Conservation (phyloP, 1,140 invertebrate species). For the Drosophila cardini region DNA sequence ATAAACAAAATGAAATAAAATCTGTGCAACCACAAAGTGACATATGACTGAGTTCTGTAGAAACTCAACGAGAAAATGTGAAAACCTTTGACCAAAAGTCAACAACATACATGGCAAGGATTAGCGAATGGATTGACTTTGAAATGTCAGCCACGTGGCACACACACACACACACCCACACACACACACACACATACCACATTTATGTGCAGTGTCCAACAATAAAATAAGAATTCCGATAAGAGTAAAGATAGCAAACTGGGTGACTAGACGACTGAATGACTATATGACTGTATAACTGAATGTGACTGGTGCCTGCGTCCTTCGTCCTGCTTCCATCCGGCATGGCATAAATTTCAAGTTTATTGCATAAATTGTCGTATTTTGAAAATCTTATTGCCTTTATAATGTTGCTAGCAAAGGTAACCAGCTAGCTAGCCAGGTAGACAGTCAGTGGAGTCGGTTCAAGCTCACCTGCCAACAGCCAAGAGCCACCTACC, state of each 20-base stretch:
- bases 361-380: conserved; percentile 84
- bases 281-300: conserved; percentile 7
- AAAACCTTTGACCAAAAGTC: conserved; percentile 59
- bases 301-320: conserved; percentile 34
- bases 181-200: conserved; percentile 32
- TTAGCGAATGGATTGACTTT: conserved; percentile 79
- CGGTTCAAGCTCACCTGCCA: not conserved
- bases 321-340: conserved; percentile 27
- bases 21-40: conserved; percentile 18
- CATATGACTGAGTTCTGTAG: conserved; percentile 27
- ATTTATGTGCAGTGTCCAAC: conserved; percentile 53
- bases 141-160: conserved; percentile 62
- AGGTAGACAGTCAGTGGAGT: conserved; percentile 20
- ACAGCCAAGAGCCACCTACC: too few relatives aligned
- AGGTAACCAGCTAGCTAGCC: conserved; percentile 25
- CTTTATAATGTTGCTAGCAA: conserved; percentile 73
- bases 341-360: conserved; percentile 80
- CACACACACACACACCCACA: conserved; percentile 32
- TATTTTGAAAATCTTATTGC: conserved; percentile 84
- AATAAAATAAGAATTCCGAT: conserved; percentile 60
- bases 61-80: conserved; percentile 4
- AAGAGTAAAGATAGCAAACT: conserved; percentile 21
- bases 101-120: conserved; percentile 67
- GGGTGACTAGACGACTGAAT: conserved; percentile 37
- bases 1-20: not conserved